phyloP scores from a whole-genome alignment of 2,888 invertebrate species.

The Polydesmus complanatus region DNA sequence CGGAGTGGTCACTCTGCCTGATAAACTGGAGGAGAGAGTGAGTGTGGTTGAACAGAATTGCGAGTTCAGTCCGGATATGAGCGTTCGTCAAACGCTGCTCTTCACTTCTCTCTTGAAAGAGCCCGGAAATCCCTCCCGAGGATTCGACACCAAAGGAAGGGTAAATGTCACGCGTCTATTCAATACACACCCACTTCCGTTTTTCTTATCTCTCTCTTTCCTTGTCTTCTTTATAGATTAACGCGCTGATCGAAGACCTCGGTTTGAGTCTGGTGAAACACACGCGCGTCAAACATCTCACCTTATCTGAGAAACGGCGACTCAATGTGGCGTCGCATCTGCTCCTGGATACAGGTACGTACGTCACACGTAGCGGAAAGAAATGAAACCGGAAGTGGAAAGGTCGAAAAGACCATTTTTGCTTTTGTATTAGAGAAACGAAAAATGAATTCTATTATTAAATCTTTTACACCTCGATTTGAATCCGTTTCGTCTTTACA shows the following conservation, averaged over 20 bases:
- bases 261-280: constrained; percentile 79
- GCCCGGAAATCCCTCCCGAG: constrained; percentile 33
- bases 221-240: constrained; percentile 47
- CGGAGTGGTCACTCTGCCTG: constrained; percentile 62
- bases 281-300: constrained; percentile 68
- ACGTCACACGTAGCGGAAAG: too few relatives aligned
- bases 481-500: too few relatives aligned
- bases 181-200: too few relatives aligned
- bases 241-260: constrained; percentile 75
- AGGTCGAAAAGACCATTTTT: too few relatives aligned
- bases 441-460: too few relatives aligned
- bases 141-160: constrained; percentile 58
- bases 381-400: too few relatives aligned
- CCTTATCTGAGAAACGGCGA: constrained; percentile 72
- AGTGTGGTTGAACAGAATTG: constrained; percentile 62
- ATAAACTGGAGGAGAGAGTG: constrained; percentile 53
- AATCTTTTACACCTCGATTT: too few relatives aligned
- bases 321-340: constrained; percentile 81
- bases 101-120: constrained; percentile 64
- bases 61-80: constrained; percentile 68
- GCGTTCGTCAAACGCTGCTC: constrained; percentile 73
- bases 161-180: constrained; percentile 35
- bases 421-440: too few relatives aligned
- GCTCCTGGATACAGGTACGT: constrained; percentile 42
- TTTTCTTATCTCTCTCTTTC: not conserved